These are phyloP conservation scores for Sebastiscus tertius DNA, from an alignment of 2,797 vertebrate species.

Conservation along the genomic window DNA sequence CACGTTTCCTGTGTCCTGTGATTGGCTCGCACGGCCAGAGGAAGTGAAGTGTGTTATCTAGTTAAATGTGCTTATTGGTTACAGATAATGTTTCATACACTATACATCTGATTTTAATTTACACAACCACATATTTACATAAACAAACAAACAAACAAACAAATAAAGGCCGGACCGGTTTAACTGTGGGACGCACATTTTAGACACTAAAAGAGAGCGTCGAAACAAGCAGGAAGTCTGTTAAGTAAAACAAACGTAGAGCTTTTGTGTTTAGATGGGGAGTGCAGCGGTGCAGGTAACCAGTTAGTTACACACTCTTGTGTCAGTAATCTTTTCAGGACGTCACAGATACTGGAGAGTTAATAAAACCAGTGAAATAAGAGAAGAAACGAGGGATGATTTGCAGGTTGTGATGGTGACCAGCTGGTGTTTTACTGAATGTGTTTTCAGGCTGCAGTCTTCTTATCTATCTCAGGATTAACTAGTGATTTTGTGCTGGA, in stretches of 20 bases:
- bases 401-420: not conserved
- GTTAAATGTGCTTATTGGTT: not conserved
- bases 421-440: not conserved
- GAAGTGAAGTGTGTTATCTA: not conserved
- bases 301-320: too few relatives aligned
- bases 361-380: conserved; percentile 66
- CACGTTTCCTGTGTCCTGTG: not conserved
- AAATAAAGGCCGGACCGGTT: not conserved
- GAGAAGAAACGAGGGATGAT: not conserved
- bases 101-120: conserved; percentile 34
- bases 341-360: not conserved
- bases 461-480: not conserved
- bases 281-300: too few relatives aligned
- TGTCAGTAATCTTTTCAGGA: too few relatives aligned
- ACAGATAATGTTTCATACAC: not conserved
- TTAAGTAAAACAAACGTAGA: too few relatives aligned
- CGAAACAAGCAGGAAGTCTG: too few relatives aligned
- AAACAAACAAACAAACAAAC: conserved; percentile 40
- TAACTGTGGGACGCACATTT: too few relatives aligned
- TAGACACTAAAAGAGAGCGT: too few relatives aligned
- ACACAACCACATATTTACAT: conserved; percentile 32
- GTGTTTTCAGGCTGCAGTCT: not conserved
- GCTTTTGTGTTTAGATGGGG: too few relatives aligned
- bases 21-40: not conserved
- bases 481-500: not conserved